Base-by-base conservation (phyloP, 92 coral and sea anemone genomes). In the Micromussa lordhowensis region DNA sequence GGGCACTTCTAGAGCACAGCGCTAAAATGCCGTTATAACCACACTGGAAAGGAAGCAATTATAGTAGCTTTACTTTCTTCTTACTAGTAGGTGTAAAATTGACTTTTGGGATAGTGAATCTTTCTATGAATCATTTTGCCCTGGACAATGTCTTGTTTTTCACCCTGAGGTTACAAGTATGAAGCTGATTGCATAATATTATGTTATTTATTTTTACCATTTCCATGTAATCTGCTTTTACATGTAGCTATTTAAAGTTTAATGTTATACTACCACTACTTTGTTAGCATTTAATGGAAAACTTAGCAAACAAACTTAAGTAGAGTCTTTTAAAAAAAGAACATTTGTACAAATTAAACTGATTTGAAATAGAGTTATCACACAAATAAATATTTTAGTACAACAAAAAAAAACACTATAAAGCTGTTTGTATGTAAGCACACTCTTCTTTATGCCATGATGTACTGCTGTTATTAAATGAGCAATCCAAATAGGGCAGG, bases 291-390 rank as follows among this genome's bases (percentile, higher is more conserved):
- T 44, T 8, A 44, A 36, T 36, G 38, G 0, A 40, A 40, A 40
- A 5, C n/a, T n/a, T n/a, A n/a, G n/a, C n/a, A n/a, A n/a, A n/a
- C n/a, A n/a, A n/a, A n/a, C n/a, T n/a, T 63, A 7, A 63, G 69
- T 12, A 19, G 40, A 36, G 5, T 75, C 58, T 40, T 40, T 40
- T n/a, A 32, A 38, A 19, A 18, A 22, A 24, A 24, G 55, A 17
- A 16, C 15, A 11, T 79, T 53, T 85, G 82, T 85, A 59, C 72
- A 85, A 54, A 44, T 44, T 44, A 0, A 78, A 8, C 66, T 13
- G 22, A 2, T 19, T 4, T 29, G 58, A 48, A 54, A 54, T 54
- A 17, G 11, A 44, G 1, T 44, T 44, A 44, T 44, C 0, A 54
- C 31, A 28, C 18, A 26, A 24, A 48, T 26, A 79, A 57, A 58